These are phyloP conservation scores for Alligator mississippiensis DNA, from an alignment of 2,113 vertebrate species.

Conservation along the genomic window DNA sequence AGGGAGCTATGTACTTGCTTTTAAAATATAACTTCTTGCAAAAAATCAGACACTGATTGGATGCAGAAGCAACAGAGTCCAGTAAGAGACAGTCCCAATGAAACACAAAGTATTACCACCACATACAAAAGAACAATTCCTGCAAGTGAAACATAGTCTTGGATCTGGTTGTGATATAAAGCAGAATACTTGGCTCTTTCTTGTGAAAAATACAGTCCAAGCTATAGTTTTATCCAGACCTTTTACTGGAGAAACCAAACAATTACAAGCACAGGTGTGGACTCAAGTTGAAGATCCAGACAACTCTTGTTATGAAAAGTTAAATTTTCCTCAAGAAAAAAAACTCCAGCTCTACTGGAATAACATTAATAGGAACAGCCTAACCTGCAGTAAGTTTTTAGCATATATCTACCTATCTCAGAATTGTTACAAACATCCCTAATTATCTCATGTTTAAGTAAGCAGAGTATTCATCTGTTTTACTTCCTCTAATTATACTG, in stretches of 20 bases:
- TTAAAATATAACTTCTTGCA: neutral
- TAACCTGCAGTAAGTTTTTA: neutral
- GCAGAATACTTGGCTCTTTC: neutral
- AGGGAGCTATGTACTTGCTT: neutral
- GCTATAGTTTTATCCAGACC: neutral
- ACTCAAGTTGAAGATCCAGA: neutral
- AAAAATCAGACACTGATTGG: neutral
- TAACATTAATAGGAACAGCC: neutral
- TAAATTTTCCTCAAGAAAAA: too few species aligned
- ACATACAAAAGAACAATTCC: neutral
- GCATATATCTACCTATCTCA: neutral
- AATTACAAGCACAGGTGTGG: neutral
- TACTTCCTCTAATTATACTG: too few species aligned
- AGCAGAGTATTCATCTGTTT: neutral
- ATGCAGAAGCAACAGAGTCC: neutral
- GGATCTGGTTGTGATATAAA: neutral
- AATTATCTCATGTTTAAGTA: neutral
- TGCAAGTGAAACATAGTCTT: neutral
- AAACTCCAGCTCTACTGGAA: neutral
- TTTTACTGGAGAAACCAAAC: neutral
- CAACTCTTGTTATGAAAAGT: too few species aligned
- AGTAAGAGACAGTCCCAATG: neutral
- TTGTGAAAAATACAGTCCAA: neutral
- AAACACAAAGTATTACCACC: too few species aligned
- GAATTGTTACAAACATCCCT: neutral